A percentile compares a stretch with the other conserved stretches of the same genome.
Evolutionary conservation across 2,888 invertebrate genomes (phyloP).

Genomic region (Frankliniella intonsa): DNA sequence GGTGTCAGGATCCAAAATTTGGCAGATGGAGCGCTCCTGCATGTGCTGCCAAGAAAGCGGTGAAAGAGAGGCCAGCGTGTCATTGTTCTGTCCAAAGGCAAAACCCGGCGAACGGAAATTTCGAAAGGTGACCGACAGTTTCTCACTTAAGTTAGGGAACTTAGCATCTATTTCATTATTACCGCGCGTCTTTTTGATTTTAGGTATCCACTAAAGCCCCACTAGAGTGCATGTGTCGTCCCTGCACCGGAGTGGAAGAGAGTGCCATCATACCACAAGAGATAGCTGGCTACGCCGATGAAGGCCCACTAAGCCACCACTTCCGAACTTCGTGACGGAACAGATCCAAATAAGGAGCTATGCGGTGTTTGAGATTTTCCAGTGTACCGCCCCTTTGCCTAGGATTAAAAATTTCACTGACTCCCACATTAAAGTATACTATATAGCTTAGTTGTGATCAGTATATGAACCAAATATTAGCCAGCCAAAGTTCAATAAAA

Average conservation of each 20-base stretch:
- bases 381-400: background rate
- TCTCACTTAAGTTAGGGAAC: background rate
- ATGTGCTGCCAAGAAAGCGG: conserved; percentile 95
- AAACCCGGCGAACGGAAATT: conserved; percentile 80
- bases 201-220: conserved; percentile 90
- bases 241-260: conserved; percentile 84
- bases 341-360: background rate
- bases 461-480: no score
- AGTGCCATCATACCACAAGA: conserved; percentile 84
- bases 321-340: conserved; percentile 46
- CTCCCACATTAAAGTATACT: no score
- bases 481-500: no score
- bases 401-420: no score
- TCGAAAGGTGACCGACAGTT: conserved; percentile 59
- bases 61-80: conserved; percentile 83
- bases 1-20: conserved; percentile 92
- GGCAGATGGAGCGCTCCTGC: conserved; percentile 93
- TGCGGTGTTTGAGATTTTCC: background rate
- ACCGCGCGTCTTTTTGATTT: conserved; percentile 39
- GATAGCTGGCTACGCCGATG: conserved; percentile 78
- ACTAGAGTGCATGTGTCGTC: conserved; percentile 89
- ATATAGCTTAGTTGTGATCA: no score
- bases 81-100: conserved; percentile 83
- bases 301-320: conserved; percentile 74
- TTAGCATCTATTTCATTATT: background rate